phyloP scores from a whole-genome alignment of 2,888 invertebrate genomes.

The Atethmia centrago region DNA sequence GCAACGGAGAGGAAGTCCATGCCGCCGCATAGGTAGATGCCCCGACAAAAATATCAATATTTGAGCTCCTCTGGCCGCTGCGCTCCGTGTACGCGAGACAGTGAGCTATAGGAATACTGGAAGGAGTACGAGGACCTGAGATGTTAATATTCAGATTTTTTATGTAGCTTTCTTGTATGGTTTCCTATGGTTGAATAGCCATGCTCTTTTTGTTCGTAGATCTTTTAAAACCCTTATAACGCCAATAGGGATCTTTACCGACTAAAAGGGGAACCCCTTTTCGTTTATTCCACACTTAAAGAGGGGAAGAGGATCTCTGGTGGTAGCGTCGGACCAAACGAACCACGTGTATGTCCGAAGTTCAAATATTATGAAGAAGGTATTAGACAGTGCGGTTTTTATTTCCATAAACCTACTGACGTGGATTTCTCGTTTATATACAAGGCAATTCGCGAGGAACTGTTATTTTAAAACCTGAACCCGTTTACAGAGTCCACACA shows the following conservation, averaged over 20 bases:
- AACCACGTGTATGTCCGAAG: background rate
- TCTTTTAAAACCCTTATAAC: background rate
- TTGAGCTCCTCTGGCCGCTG: conserved; percentile 63
- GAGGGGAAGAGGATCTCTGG: conserved; percentile 13
- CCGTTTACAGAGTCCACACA: background rate
- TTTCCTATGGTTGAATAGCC: background rate
- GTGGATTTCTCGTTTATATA: background rate
- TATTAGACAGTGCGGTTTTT: background rate
- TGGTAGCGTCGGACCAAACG: background rate
- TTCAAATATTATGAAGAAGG: background rate
- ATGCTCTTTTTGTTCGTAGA: background rate
- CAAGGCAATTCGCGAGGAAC: background rate
- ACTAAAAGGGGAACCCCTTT: background rate
- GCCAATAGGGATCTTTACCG: background rate
- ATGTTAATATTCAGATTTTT: conserved; percentile 3
- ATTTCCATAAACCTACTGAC: background rate
- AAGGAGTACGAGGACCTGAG: conserved; percentile 24
- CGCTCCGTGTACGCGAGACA: conserved; percentile 40
- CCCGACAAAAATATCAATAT: conserved; percentile 74
- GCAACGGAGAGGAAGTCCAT: conserved; percentile 70
- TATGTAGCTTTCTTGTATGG: background rate
- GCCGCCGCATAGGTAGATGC: conserved; percentile 55
- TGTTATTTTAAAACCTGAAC: conserved; percentile 1
- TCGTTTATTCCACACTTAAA: background rate
- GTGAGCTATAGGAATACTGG: conserved; percentile 28